phyloP scores from a whole-genome alignment of 30 jellyfish, hydroid and myxozoan species.

The Hydractinia symbiolongicarpus region DNA sequence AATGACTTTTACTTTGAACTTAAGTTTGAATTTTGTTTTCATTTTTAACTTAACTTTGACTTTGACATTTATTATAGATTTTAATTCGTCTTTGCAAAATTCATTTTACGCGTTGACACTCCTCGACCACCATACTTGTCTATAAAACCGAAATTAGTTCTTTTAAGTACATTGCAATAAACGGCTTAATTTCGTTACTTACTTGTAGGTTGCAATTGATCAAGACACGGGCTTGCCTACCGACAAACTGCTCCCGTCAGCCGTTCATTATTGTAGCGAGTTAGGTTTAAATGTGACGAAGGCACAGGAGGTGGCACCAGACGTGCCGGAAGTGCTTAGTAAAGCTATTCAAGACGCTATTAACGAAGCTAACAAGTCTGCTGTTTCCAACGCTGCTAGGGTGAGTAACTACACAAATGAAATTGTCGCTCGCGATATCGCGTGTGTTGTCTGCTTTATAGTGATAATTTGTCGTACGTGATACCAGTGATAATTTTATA shows the following conservation, averaged over 20 bases:
- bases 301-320: constrained; percentile 55
- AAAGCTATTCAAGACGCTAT: constrained; percentile 78
- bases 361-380: constrained; percentile 62
- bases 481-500: too few relatives aligned
- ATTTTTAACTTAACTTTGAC: too few relatives aligned
- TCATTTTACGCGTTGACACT: too few relatives aligned
- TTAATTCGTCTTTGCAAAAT: too few relatives aligned
- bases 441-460: neutral
- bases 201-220: constrained; percentile 58
- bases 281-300: constrained; percentile 63
- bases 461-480: too few relatives aligned
- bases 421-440: neutral
- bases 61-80: too few relatives aligned
- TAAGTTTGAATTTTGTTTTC: too few relatives aligned
- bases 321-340: constrained; percentile 60
- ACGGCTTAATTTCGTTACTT: neutral
- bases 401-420: constrained; percentile 22
- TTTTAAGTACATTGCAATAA: neutral
- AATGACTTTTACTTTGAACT: too few relatives aligned
- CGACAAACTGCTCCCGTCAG: constrained; percentile 46
- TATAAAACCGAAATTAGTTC: too few relatives aligned
- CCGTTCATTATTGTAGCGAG: constrained; percentile 40
- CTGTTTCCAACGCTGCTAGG: constrained; percentile 87
- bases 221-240: constrained; percentile 67
- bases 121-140: too few relatives aligned